Conservation (phyloP, 2,113 vertebrate genomes). For the Cephalopterus ornatus region DNA sequence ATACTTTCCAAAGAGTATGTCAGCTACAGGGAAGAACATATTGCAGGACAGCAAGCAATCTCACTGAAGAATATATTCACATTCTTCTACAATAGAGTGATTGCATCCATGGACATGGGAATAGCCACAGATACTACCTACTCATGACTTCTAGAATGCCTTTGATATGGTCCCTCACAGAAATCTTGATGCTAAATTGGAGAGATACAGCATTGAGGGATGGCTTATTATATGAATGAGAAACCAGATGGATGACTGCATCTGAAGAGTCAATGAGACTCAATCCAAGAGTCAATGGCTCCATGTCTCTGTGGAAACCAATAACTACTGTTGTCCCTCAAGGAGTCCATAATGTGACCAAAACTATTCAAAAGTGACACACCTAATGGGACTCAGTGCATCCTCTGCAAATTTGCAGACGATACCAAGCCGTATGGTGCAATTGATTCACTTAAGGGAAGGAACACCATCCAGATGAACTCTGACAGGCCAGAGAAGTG, state of each 20-base stretch:
- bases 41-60: background rate
- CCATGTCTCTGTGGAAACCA: background rate
- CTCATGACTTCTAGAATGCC: background rate
- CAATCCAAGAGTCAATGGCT: background rate
- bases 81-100: background rate
- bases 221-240: background rate
- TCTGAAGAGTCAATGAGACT: background rate
- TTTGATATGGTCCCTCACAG: background rate
- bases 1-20: background rate
- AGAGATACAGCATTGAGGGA: background rate
- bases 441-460: background rate
- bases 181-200: background rate
- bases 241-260: background rate
- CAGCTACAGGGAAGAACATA: background rate
- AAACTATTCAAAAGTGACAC: background rate
- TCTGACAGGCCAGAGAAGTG: background rate
- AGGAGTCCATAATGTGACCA: background rate
- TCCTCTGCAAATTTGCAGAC: background rate
- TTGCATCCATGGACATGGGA: background rate
- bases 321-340: background rate
- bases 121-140: background rate
- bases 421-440: background rate
- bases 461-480: fast-evolving
- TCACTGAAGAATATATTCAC: background rate
- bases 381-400: background rate